Conservation (phyloP, 2,797 vertebrate genomes). For the Crenuchus spilurus region DNA sequence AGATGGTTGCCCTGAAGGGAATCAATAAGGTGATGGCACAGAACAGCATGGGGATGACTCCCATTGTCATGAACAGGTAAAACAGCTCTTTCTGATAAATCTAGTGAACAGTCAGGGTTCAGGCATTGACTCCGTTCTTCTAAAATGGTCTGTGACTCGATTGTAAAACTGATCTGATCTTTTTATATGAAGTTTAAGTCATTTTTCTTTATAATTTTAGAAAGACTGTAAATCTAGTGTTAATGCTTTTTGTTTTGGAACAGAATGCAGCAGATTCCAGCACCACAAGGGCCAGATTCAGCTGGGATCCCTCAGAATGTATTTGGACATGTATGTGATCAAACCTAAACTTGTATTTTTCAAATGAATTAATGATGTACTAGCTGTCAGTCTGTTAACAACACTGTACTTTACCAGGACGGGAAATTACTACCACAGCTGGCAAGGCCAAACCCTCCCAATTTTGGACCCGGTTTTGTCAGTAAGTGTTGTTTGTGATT, state of each 20-base stretch:
- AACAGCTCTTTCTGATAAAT: neutral
- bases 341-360: neutral
- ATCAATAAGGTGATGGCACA: conserved; percentile 99
- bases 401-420: conserved; percentile 78
- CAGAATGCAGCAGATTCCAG: conserved; percentile 69
- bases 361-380: neutral
- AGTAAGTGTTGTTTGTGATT: conserved; percentile 88
- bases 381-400: neutral
- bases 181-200: neutral
- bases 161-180: too few relatives aligned
- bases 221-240: too few relatives aligned
- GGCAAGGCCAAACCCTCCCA: conserved; percentile 89
- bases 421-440: conserved; percentile 84
- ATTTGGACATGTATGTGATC: conserved; percentile 74
- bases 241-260: conserved; percentile 5
- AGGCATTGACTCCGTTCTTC: too few relatives aligned
- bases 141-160: too few relatives aligned
- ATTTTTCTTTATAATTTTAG: too few relatives aligned
- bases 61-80: conserved; percentile 92
- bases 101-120: too few relatives aligned
- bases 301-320: conserved; percentile 70
- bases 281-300: conserved; percentile 57
- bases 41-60: conserved; percentile 85
- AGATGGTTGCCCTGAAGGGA: conserved; percentile 97
- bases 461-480: conserved; percentile 88